Base-by-base conservation (phyloP, 2,888 invertebrate species). In the Eristalis intricaria region DNA sequence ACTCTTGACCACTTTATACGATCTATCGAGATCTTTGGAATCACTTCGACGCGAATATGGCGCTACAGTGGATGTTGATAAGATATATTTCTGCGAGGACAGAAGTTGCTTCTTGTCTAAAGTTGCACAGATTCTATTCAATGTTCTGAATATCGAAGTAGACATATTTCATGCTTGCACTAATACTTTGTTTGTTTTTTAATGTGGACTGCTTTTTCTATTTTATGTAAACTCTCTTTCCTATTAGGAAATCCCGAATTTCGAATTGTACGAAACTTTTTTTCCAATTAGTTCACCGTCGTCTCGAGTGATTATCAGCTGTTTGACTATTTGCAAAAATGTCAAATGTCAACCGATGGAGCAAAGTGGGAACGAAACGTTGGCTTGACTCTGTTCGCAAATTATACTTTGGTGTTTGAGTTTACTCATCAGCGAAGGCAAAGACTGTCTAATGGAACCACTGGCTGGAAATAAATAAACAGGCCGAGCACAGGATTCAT, bases 1-100 rank as follows among this genome's bases (percentile, higher is more conserved):
- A 40, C 90, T 90, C 89, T 91, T 91, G 23, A 91, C 90, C 64
- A 90, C 90, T 89, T 91, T 91, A 89, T 90, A 91, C 22, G 88
- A 89, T 64, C 89, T 90, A 71, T 90, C 90, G 68, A 90, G 88
- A 83, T 90, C 90, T 82, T 91, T 90, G 11, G 91, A 90, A 85
- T 90, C 90, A 77, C 90, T 90, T 35, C 90, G 89, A 61, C 90
- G 89, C 23, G 91, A 91, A 85, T 91, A 91, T n/a, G 61, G 76
- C n/a, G 83, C 89, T 23, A 79, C 68, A 15, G 43, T 76, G 56
- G 78, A 58, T 22, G 56, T 43, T 4, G 68, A 32, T 10, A 71
- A 58, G 0, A 58, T 26, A 11, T 64, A 61, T 29, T 15, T 69
- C 10, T 77, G 69, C 26, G 74, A 10, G 60, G 65, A 43, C 50